Conservation (phyloP, 1,140 invertebrate genomes). For the Temnothorax nylanderi region DNA sequence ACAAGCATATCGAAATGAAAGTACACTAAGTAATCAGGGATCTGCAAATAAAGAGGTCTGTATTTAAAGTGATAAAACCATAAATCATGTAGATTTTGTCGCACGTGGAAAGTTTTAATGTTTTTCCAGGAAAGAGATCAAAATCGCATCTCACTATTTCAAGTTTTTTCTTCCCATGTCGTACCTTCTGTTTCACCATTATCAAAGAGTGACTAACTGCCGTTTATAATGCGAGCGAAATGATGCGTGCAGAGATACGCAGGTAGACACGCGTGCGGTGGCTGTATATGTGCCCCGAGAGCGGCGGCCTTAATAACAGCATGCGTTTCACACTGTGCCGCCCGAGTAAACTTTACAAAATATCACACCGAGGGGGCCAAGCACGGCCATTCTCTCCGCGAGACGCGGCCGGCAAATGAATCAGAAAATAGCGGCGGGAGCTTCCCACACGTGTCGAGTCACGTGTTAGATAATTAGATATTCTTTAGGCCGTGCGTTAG, state of each 20-base stretch:
- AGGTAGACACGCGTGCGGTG: slow-evolving; percentile 68
- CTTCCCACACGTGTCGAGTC: slow-evolving; percentile 84
- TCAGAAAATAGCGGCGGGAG: slow-evolving; percentile 84
- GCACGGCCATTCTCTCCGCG: slow-evolving; percentile 72
- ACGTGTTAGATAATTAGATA: slow-evolving; percentile 85
- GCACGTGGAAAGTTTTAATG: not conserved
- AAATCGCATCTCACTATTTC: slow-evolving; percentile 8
- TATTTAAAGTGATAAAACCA: not conserved
- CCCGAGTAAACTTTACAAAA: slow-evolving; percentile 83
- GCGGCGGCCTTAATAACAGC: slow-evolving; percentile 77
- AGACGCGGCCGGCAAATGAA: slow-evolving; percentile 79
- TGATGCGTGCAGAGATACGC: slow-evolving; percentile 68
- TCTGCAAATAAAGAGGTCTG: not conserved
- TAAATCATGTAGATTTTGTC: not conserved
- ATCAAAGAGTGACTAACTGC: slow-evolving; percentile 69
- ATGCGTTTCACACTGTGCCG: slow-evolving; percentile 81
- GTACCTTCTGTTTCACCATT: slow-evolving; percentile 3
- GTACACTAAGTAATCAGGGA: not conserved
- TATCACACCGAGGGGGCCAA: slow-evolving; percentile 81
- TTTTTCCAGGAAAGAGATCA: not conserved
- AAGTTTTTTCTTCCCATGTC: not conserved
- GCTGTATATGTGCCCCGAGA: slow-evolving; percentile 28
- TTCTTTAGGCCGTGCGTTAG: slow-evolving; percentile 83
- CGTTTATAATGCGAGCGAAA: slow-evolving; percentile 59
- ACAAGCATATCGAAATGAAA: not conserved